phyloP scores from a whole-genome alignment of 2,888 invertebrate species.

The Andrena dorsata region DNA sequence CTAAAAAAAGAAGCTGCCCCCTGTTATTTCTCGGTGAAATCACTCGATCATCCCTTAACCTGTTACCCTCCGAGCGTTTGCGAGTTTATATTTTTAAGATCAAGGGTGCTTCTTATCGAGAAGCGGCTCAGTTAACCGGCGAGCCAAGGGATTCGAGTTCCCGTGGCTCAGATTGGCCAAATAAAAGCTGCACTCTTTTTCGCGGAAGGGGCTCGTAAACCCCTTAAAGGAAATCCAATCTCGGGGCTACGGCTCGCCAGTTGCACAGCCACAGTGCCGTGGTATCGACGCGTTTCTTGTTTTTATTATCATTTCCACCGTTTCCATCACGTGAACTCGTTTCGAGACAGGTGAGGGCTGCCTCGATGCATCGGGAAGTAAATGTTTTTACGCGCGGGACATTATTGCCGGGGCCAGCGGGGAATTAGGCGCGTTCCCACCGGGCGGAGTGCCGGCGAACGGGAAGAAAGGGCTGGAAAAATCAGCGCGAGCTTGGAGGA shows the following conservation, averaged over 20 bases:
- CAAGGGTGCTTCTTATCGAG: background rate
- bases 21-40: background rate
- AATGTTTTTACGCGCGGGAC: slow-evolving; percentile 11
- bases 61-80: too few relatives aligned
- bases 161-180: background rate
- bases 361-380: background rate
- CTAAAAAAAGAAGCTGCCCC: background rate
- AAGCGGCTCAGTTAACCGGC: background rate
- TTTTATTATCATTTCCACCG: background rate
- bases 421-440: slow-evolving; percentile 17
- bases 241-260: background rate
- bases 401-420: background rate
- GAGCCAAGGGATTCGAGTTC: background rate
- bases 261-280: background rate
- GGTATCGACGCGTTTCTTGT: background rate
- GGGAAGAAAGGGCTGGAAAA: slow-evolving; percentile 1
- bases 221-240: slow-evolving; percentile 11
- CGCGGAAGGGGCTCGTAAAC: background rate
- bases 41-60: too few relatives aligned
- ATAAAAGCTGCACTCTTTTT: background rate
- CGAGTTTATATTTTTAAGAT: too few relatives aligned
- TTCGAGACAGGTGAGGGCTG: background rate
- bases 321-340: slow-evolving; percentile 1
- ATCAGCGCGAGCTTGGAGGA: background rate
- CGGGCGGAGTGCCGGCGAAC: background rate